Conservation (phyloP, 23 tunicate species). For the Trididemnum nubilum region DNA sequence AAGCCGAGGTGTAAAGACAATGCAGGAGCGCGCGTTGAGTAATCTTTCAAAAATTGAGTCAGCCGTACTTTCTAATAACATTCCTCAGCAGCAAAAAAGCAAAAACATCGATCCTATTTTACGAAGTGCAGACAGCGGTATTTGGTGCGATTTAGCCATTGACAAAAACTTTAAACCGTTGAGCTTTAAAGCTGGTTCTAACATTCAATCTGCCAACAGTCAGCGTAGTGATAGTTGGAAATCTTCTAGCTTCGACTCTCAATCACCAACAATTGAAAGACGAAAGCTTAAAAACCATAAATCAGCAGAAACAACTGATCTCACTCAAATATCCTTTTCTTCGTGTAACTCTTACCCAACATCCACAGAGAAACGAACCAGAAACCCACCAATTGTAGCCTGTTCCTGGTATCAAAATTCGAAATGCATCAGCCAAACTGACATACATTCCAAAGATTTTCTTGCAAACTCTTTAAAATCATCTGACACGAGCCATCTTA, state of each 20-base stretch:
- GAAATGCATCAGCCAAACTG: not conserved
- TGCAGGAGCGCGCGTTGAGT: not conserved
- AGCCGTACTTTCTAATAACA: not conserved
- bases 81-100: not conserved
- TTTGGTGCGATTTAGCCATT: not conserved
- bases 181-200: not conserved
- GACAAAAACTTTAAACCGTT: not conserved
- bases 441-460: too few species aligned
- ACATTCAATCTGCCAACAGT: not conserved
- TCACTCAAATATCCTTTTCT: not conserved
- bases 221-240: not conserved
- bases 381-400: not conserved
- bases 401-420: not conserved
- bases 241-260: not conserved
- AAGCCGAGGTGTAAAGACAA: not conserved
- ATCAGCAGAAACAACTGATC: not conserved
- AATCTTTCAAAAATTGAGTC: not conserved
- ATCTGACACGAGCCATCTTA: too few species aligned
- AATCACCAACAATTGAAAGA: too few species aligned
- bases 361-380: not conserved
- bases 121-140: not conserved
- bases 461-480: too few species aligned
- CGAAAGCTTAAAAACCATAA: too few species aligned
- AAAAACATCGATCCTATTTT: not conserved
- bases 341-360: too few species aligned